Evolutionary conservation across 1,140 invertebrate genomes (phyloP).

Genomic region (Leucophenga varia): DNA sequence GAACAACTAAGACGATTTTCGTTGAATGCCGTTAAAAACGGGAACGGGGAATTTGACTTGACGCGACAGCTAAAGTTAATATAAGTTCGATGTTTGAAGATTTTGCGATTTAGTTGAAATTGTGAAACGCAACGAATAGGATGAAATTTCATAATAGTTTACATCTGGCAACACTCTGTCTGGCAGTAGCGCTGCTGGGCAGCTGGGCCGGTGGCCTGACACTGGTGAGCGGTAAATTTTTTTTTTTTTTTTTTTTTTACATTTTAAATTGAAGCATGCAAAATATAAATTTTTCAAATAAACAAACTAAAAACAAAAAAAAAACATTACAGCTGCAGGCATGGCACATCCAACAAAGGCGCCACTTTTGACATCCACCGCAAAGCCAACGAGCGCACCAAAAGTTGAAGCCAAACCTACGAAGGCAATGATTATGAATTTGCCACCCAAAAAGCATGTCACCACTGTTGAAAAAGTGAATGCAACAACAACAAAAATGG

Average conservation of each 20-base stretch:
- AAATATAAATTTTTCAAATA: too few species aligned
- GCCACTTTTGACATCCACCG: constrained; percentile 33
- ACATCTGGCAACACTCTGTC: constrained; percentile 22
- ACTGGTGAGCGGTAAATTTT: constrained; percentile 53
- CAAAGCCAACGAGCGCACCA: constrained; percentile 27
- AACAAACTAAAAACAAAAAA: too few species aligned
- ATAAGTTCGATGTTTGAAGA: constrained; percentile 17
- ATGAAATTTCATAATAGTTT: constrained; percentile 19
- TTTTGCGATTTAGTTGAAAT: constrained; percentile 21
- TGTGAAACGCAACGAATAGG: constrained; percentile 7
- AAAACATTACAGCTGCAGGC: too few species aligned
- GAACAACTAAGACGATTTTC: too few species aligned
- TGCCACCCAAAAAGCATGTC: constrained; percentile 35
- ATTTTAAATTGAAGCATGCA: too few species aligned
- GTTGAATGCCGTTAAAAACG: constrained; percentile 19
- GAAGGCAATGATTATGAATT: constrained; percentile 38
- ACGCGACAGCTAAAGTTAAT: constrained; percentile 23
- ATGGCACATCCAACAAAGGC: constrained; percentile 20
- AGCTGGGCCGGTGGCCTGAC: constrained; percentile 33
- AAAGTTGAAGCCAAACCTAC: constrained; percentile 10
- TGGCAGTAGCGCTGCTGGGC: constrained; percentile 31
- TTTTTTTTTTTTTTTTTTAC: constrained; percentile 15
- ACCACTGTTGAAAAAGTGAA: constrained; percentile 23
- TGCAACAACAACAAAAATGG: constrained; percentile 5
- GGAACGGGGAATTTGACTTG: too few species aligned